Evolutionary conservation across 2,888 invertebrate species (phyloP), one percentile per base, ranked within the genome.

Genomic region (Xestia sexstrigata): DNA sequence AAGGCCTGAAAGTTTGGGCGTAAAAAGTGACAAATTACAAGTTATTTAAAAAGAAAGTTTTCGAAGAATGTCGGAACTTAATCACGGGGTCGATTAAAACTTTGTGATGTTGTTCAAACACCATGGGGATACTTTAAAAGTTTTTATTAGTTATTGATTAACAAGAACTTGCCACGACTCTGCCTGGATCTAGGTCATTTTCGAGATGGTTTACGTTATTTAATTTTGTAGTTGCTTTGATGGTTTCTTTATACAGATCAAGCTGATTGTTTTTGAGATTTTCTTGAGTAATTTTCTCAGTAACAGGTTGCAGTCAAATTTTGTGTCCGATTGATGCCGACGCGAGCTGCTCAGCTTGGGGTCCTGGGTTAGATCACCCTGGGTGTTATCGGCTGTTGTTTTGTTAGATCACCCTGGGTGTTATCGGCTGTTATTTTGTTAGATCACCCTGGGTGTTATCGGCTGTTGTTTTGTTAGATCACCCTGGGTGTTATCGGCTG

Each of bases 1-100:
- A 87, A 79, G 47, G 23, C 47, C 55, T 35, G 15, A 75, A 83
- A 81, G 69, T 80, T 83, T n/a, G 75, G 74, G 70, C 80, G 79
- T 87, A 79, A 80, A 87, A 87, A 83, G 86, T 82, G 88, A 88
- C 89, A 89, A 88, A 87, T 86, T 78, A 82, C 83, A 82, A 77
- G 84, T 79, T 83, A 86, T 88, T 83, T 84, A 84, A 82, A 87
- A 84, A 82, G 75, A 55, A 84, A 81, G 49, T 81, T 77, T 13
- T 17, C 9, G 39, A 82, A 86, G 75, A 86, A 84, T 83, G 85
- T 65, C 70, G 82, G 70, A 84, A 85, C 80, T 84, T 87, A 87
- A 87, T 84, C 82, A 86, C 74, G 66, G 65, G 83, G 70, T 86
- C 89, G 88, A 88, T 89, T 88, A 84, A 82, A 89, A 88, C 86